Evolutionary conservation across 2,797 vertebrate genomes (phyloP), one percentile per base, ranked within the genome.

Genomic region (Acipenser ruthenus): DNA sequence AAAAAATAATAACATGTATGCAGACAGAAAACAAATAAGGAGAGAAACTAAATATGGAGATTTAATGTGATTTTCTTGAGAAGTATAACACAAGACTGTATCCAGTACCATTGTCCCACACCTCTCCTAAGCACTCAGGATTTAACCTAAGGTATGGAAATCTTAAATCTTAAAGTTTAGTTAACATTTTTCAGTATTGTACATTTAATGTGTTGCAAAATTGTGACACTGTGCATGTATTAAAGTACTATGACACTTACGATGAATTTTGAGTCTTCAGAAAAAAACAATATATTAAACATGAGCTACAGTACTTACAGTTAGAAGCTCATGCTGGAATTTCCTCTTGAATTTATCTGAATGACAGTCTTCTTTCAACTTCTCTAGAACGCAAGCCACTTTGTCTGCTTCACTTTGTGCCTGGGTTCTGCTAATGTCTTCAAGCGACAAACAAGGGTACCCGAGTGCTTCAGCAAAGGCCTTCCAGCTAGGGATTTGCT

Each of bases 321-420:
- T 78, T 77, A 76, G 72, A 50, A 92, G 84, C 51, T 92, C 90
- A 74, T 90, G 88, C 66, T 90, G 85, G 75, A 92, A 91, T n/a
- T 81, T 80, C 59, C 80, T 89, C 4, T 76, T 81, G 65, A 71
- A 84, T 72, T 71, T 88, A 56, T 84, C 83, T 52, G 76, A 66
- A 1, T 92, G 90, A 55, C 90, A 92, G 72, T 91, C 88, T 79
- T 92, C 90, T 65, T 92, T 92, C 72, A 92, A 82, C 72, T 75
- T 90, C 75, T 89, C 88, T 55, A 92, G 77, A 69, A 91, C 12
- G 0, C 81, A 79, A 0, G 85, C 84, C 64, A 90, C 84, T 74
- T 82, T 87, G 65, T 92, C 90, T 12, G 83, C 79, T 75, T 90
- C 88, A 68, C 83, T 86, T 49, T 86, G 73, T 55, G 50, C 69